Base-by-base conservation (phyloP, 1,140 invertebrate species). In the Cardiocondyla obscurior region DNA sequence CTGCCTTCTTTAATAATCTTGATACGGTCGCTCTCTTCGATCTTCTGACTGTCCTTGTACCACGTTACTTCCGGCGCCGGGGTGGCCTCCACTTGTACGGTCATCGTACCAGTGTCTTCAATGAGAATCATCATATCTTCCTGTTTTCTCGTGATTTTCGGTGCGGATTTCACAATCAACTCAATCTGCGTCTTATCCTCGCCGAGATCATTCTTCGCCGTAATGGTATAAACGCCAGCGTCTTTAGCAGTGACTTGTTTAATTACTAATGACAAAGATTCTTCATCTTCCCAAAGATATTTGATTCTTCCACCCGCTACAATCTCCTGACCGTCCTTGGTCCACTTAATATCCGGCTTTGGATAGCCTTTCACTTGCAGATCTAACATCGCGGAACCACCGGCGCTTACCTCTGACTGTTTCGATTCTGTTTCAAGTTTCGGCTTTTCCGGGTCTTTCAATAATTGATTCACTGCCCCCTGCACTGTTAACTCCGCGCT, bases 321-420 rank as follows among this genome's bases (percentile, higher is more conserved):
- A 19, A 99, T 95, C 86, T 98, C 96, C 90, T 97, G 95, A 0
- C 97, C 97, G 84, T 98, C 96, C 90, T 98, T 97, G 46, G 96
- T 96, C 97, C 98, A 99, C 46, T 96, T 96, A 46, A 99, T 96
- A 64, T 97, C 96, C 12, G 99, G 99, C 92, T 98, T 98, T 8
- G 99, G 99, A 93, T 97, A 99, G 73, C 99, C 99, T 91, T 97
- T 97, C 82, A 99, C 95, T 90, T 97, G 96, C 55, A 97, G 95
- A 91, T 99, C 99, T 84, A 99, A 93, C 96, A 99, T 99, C n/a
- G 98, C 99, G 8, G 98, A 98, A 0, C 96, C 97, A 60, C 98
- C 98, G 58, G 96, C 95, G 72, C 95, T 96, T 8, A 97, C 97
- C 90, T 98, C 96, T 0, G 96, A 95, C 77, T 96, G 95, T 55